Evolutionary conservation across 2,113 vertebrate genomes (phyloP), one percentile per base, ranked within the genome.

Genomic region (Octodon degus): DNA sequence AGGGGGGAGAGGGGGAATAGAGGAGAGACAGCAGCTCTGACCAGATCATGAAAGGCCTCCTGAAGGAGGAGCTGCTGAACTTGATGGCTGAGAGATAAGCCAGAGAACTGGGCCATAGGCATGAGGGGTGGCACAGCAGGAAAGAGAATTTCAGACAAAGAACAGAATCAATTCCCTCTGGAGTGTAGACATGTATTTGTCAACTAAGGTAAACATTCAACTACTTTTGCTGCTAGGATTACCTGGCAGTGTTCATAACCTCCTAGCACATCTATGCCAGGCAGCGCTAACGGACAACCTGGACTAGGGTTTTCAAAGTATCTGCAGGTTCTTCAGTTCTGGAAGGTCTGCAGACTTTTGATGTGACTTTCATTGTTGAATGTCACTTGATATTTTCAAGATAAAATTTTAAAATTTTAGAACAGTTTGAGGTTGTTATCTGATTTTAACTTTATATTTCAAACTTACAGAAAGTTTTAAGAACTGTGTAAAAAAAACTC

Each of bases 371-470:
- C 30, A 72, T 37, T 77, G 40, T 19, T 90, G 79, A 53, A 63
- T 60, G 19, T 72, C 50, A 60, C 20, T 88, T 82, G 50, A 34
- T 65, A 63, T 88, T 76, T 89, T 76, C 24, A 68, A 84, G 94
- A 50, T 47, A 67, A 91, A 81, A 13, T 34, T 65, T 92, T 27
- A 79, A 68, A 27, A 62, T 9, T 65, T 81, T 62, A 76, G 20
- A 43, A 88, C 19, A 88, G 4, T 76, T 94, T 80, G 79, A 92
- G n/a, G 43, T 80, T 47, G n/a, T 50, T 80, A 83, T 63, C 83
- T 83, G 17, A 85, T 83, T 96, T 89, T 86, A 76, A 93, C 67
- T 79, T 86, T 58, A 77, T 86, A 62, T 90, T 96, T 90, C 4
- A 34, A 92, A 72, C 8, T 89, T 90, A 94, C 19, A 93, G 37